Percentiles rank a stretch among this genome's conserved stretches.
Conservation (phyloP, 2,113 vertebrate species). For the Sebastes fasciatus region DNA sequence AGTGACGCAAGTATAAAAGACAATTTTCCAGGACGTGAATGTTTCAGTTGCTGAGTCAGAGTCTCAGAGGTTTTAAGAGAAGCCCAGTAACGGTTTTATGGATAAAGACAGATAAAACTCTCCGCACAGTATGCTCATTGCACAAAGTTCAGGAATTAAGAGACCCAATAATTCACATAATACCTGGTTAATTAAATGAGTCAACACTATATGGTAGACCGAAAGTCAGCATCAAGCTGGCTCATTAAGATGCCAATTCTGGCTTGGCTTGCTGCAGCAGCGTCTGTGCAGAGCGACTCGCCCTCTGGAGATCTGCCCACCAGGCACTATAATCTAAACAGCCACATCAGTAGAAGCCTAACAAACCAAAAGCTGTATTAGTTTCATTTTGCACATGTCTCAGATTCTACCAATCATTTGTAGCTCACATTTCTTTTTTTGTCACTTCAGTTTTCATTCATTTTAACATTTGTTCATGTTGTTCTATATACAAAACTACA, state of each 20-base stretch:
- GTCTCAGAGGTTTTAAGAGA: constrained; percentile 29
- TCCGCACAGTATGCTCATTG: not conserved
- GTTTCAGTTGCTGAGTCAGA: constrained; percentile 43
- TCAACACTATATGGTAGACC: constrained; percentile 5
- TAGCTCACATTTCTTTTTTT: not conserved
- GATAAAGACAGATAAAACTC: not conserved
- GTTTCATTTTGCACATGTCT: not conserved
- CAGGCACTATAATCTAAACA: constrained; percentile 14
- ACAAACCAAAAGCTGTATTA: not conserved
- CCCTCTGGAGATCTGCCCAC: constrained; percentile 23
- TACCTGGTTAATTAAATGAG: constrained; percentile 14
- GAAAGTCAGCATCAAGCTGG: constrained; percentile 28
- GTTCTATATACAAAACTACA: not conserved
- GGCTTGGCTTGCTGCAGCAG: constrained; percentile 17
- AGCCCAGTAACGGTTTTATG: constrained; percentile 1
- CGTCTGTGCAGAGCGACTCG: constrained; percentile 14
- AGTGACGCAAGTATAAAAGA: constrained; percentile 30
- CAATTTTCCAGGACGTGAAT: constrained; percentile 8
- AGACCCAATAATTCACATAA: not conserved
- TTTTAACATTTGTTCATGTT: not conserved
- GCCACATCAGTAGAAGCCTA: not conserved
- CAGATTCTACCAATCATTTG: not conserved
- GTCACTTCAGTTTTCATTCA: not conserved
- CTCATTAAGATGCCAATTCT: constrained; percentile 24
- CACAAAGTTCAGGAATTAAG: not conserved